Base-by-base conservation (phyloP, 2,113 vertebrate genomes). In the Steatornis caripensis region DNA sequence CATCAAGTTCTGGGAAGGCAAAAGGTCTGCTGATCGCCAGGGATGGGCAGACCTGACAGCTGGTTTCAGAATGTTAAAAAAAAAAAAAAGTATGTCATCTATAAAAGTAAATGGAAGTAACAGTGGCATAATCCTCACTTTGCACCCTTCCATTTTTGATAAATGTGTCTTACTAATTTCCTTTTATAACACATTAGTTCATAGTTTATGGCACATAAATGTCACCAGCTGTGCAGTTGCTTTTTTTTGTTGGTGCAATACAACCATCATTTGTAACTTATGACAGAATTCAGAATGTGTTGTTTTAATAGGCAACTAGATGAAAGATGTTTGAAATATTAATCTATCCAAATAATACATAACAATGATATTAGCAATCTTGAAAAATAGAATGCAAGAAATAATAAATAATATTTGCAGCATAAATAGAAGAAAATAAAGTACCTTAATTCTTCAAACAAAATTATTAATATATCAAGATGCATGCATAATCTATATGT, bases 321-420 rank as follows among this genome's bases (percentile, higher is more conserved):
- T 84, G 66, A 94, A 94, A 96, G 53, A 88, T 89, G 17, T 90
- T 87, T 97, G 84, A 97, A 97, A 95, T 97, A 96, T 89, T 95
- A 94, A 87, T 91, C 76, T 53, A 64, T 84, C 69, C 66, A 95
- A 96, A 82, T 96, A 97, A 97, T 86, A 80, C 51, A 90, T 83
- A 64, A 76, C 37, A 53, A 12, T 37, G 36, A 87, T 85, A 49
- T 70, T 87, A 77, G 27, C 55, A 95, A 68, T 88, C 68, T 94
- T 79, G 93, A 90, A 72, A 95, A 95, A 79, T 7, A 89, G 57
- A 93, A 95, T 75, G 49, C 23, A 88, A 93, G 79, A 92, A 95
- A 87, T 81, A 79, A 80, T 95, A 84, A 84, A 92, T 95, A 95
- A 49, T 90, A 95, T 84, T 96, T 95, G 54, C 46, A 84, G n/a